A percentile compares a stretch with the other conserved stretches of the same genome.
phyloP scores from a whole-genome alignment of 2,888 invertebrate species.

The Scaptomyza cyrtandrae region DNA sequence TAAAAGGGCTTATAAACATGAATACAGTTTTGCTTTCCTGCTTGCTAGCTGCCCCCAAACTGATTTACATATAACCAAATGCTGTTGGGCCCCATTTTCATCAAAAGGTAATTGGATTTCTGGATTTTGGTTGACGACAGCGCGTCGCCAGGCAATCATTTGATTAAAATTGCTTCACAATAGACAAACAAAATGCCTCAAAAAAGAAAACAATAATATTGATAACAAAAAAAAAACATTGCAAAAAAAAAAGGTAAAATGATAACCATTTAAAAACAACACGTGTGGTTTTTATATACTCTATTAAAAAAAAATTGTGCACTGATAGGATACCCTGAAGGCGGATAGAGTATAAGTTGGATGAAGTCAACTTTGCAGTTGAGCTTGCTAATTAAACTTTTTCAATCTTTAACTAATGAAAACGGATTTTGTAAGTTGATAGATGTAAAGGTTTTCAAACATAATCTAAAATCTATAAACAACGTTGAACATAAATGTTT shows the following conservation, averaged over 20 bases:
- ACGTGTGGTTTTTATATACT: conserved; percentile 42
- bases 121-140: conserved; percentile 43
- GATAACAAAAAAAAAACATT: conserved; percentile 3
- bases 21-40: conserved; percentile 44
- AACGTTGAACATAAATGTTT: no score
- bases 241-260: conserved; percentile 7
- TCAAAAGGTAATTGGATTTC: conserved; percentile 77
- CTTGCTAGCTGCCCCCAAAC: conserved; percentile 18
- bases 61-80: conserved; percentile 75
- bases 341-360: background rate
- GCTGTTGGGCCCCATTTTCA: conserved; percentile 46
- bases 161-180: conserved; percentile 69
- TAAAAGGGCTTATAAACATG: conserved; percentile 76
- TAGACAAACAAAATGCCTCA: conserved; percentile 33
- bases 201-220: conserved; percentile 42
- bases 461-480: no score
- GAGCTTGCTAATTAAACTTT: no score
- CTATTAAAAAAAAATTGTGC: background rate
- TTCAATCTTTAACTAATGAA: no score
- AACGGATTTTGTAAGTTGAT: no score
- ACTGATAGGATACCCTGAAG: background rate
- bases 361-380: background rate
- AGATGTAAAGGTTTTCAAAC: no score
- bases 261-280: conserved; percentile 33
- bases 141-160: conserved; percentile 56